A percentile compares a stretch with the other conserved stretches of the same genome.
phyloP scores from a whole-genome alignment of 2,888 invertebrate species.

The Lasioglossum calceatum region DNA sequence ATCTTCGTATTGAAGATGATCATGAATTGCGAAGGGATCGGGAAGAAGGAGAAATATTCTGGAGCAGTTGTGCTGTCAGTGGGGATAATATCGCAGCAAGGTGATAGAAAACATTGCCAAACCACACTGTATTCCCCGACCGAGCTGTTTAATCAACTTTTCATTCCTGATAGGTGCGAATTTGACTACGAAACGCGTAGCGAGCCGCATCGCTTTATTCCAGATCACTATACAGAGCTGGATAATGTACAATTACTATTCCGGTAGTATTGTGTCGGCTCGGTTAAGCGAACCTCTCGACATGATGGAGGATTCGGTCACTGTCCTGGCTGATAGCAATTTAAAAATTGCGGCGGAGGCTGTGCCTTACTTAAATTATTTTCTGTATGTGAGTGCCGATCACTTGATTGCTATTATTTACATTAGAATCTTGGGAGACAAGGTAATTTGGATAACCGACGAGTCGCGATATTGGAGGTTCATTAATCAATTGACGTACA shows the following conservation, averaged over 20 bases:
- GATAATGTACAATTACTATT: slow-evolving; percentile 79
- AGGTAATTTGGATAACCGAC: too few relatives aligned
- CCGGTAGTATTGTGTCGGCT: slow-evolving; percentile 79
- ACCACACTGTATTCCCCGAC: too few relatives aligned
- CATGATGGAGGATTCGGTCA: slow-evolving; percentile 80
- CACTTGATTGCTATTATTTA: neutral
- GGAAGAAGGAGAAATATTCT: slow-evolving; percentile 63
- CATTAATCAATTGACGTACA: too few relatives aligned
- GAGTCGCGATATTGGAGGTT: too few relatives aligned
- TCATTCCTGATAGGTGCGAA: slow-evolving; percentile 69
- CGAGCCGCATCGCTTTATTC: slow-evolving; percentile 76
- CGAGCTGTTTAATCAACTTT: neutral
- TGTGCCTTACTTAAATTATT: slow-evolving; percentile 72
- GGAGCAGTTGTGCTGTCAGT: slow-evolving; percentile 69
- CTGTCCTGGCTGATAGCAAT: slow-evolving; percentile 72
- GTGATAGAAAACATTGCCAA: slow-evolving; percentile 44
- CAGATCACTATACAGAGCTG: slow-evolving; percentile 75
- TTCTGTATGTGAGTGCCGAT: slow-evolving; percentile 66
- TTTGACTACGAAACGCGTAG: slow-evolving; percentile 69
- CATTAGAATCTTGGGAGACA: too few relatives aligned
- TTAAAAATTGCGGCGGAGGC: slow-evolving; percentile 76
- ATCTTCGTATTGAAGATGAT: slow-evolving; percentile 64
- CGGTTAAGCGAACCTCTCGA: slow-evolving; percentile 77
- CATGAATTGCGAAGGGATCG: slow-evolving; percentile 61
- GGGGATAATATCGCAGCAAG: slow-evolving; percentile 76